Percentiles rank a stretch among this genome's conserved stretches.
phyloP scores from a whole-genome alignment of 2,888 invertebrate species.

The Lutraria lutraria region DNA sequence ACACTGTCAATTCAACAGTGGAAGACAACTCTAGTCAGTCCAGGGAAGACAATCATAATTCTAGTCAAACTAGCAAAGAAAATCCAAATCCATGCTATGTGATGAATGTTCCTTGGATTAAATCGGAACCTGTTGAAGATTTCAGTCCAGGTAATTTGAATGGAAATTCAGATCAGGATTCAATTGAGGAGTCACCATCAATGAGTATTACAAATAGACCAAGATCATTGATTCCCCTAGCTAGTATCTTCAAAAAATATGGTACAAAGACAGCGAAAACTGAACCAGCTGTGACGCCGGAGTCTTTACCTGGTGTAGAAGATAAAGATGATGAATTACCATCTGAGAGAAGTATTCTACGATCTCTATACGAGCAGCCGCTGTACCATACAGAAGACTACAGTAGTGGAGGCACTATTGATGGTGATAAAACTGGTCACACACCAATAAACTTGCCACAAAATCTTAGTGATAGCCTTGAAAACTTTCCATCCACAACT shows the following conservation, averaged over 20 bases:
- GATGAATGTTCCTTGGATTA: conserved; percentile 51
- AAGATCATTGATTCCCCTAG: conserved; percentile 60
- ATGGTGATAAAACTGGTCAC: conserved; percentile 26
- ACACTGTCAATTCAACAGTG: not conserved
- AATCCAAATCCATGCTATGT: conserved; percentile 28
- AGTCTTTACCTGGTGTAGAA: conserved; percentile 13
- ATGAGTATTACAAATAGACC: conserved; percentile 56
- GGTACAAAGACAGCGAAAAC: conserved; percentile 30
- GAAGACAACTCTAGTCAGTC: conserved; percentile 42
- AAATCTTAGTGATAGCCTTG: conserved; percentile 51
- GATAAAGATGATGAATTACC: conserved; percentile 38
- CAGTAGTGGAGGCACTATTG: conserved; percentile 34
- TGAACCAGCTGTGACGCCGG: conserved; percentile 22
- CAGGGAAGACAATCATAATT: conserved; percentile 20
- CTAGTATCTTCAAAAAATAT: conserved; percentile 59
- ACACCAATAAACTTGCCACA: conserved; percentile 40
- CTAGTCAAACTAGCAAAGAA: conserved; percentile 38
- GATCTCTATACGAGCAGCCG: conserved; percentile 62
- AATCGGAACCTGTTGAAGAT: conserved; percentile 63
- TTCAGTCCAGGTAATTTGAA: conserved; percentile 9
- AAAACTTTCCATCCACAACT: conserved; percentile 50
- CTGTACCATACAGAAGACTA: conserved; percentile 47
- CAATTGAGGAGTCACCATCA: not conserved
- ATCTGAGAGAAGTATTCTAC: conserved; percentile 57
- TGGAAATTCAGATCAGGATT: conserved; percentile 30